Conservation (phyloP, 2,797 vertebrate species). For the Leontopithecus rosalia region DNA sequence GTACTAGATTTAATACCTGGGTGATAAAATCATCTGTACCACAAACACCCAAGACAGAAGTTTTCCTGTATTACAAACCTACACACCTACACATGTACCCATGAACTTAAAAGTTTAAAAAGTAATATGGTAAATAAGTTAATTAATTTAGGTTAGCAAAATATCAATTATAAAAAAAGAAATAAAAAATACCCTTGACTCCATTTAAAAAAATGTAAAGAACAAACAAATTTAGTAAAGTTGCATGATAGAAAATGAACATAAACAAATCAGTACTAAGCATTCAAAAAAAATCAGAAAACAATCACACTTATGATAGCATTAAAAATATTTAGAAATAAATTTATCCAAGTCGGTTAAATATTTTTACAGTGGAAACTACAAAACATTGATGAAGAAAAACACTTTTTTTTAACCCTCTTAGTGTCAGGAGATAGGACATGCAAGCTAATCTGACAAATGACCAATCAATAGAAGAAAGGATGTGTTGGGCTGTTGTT, state of each 20-base stretch:
- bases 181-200: background rate
- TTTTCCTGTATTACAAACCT: no score
- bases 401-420: background rate
- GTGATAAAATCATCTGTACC: no score
- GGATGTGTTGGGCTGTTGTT: no score
- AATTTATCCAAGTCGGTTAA: background rate
- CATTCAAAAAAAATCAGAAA: background rate
- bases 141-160: no score
- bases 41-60: no score
- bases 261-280: background rate
- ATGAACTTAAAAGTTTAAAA: background rate
- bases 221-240: background rate
- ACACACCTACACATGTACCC: no score
- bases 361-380: background rate
- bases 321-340: background rate
- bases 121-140: no score
- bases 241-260: background rate
- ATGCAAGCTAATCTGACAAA: background rate
- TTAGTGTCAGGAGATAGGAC: background rate
- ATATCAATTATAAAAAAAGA: no score
- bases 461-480: no score
- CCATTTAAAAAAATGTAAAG: background rate
- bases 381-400: background rate
- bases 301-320: background rate
- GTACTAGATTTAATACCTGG: no score